Percentiles rank a stretch among this genome's conserved stretches.
Evolutionary conservation across 1,140 invertebrate genomes (phyloP).

Genomic region (Caenorhabditis latens): DNA sequence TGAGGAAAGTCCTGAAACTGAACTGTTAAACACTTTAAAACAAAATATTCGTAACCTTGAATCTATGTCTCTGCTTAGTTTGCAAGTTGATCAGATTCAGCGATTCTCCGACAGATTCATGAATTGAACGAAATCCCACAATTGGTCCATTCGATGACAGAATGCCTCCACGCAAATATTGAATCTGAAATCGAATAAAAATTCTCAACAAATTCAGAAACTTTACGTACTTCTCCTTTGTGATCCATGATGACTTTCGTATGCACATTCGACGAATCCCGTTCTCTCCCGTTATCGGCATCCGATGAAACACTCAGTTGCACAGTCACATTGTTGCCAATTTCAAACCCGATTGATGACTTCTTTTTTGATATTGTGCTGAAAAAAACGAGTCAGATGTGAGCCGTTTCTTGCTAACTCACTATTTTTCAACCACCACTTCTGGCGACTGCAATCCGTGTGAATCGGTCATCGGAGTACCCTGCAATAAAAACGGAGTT

Average conservation of each 20-base stretch:
- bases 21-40: not conserved
- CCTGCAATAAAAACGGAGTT: not conserved
- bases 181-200: not conserved
- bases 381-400: not conserved
- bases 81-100: slow-evolving; percentile 21
- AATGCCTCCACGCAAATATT: slow-evolving; percentile 27
- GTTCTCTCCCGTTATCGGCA: slow-evolving; percentile 39
- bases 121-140: slow-evolving; percentile 10
- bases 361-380: slow-evolving; percentile 25
- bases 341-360: slow-evolving; percentile 1
- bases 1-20: slow-evolving; percentile 5
- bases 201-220: not conserved
- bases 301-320: slow-evolving; percentile 43
- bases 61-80: slow-evolving; percentile 8
- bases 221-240: slow-evolving; percentile 13
- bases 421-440: slow-evolving; percentile 40
- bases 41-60: not conserved
- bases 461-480: slow-evolving; percentile 43
- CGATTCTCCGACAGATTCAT: slow-evolving; percentile 3
- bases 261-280: slow-evolving; percentile 46
- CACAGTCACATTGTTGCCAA: slow-evolving; percentile 15
- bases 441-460: slow-evolving; percentile 47
- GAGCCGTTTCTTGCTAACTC: too few relatives aligned
- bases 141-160: slow-evolving; percentile 12
- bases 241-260: slow-evolving; percentile 38